A percentile compares a stretch with the other conserved stretches of the same genome.
Evolutionary conservation across 2,888 invertebrate species (phyloP).

Genomic region (Drosophila recens): DNA sequence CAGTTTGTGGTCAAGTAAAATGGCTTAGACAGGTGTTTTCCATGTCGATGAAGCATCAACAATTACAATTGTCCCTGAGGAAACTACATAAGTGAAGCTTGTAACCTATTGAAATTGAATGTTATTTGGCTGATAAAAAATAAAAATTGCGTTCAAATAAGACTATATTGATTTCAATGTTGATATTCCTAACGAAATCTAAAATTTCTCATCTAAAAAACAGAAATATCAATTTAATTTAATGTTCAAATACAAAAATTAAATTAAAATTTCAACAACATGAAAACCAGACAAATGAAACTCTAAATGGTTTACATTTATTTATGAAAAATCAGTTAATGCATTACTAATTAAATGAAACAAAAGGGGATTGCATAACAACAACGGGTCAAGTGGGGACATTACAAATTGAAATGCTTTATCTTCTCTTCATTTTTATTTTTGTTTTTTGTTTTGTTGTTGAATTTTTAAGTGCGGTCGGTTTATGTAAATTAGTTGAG

Average conservation of each 20-base stretch:
- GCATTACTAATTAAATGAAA: constrained; percentile 14
- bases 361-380: background rate
- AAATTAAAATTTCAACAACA: background rate
- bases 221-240: background rate
- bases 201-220: background rate
- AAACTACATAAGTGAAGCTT: background rate
- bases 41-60: constrained; percentile 7
- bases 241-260: background rate
- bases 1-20: constrained; percentile 30
- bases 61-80: background rate
- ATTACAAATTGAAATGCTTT: constrained; percentile 33
- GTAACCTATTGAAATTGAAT: background rate
- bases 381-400: constrained; percentile 11
- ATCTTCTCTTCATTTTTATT: background rate
- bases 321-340: constrained; percentile 10
- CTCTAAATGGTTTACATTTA: background rate
- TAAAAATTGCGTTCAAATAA: too few relatives aligned
- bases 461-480: constrained; percentile 27
- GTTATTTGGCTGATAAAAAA: too few relatives aligned
- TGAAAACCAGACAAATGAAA: background rate
- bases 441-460: background rate
- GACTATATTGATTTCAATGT: too few relatives aligned
- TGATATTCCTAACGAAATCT: too few relatives aligned
- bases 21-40: constrained; percentile 4
- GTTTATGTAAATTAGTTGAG: constrained; percentile 31